Conservation (phyloP, 2,113 vertebrate species). For the Oreochromis spilurus region DNA sequence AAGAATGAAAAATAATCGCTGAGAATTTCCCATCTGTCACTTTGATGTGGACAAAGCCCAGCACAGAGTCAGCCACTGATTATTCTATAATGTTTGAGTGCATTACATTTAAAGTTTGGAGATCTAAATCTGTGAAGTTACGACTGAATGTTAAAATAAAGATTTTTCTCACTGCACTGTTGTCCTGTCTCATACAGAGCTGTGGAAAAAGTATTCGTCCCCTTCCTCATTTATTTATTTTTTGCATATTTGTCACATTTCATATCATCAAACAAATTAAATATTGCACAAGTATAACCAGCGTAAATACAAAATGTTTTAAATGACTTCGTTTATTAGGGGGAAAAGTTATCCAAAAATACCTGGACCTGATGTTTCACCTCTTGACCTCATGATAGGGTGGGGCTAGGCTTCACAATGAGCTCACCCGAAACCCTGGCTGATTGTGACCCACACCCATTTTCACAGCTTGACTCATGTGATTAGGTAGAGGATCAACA, state of each 20-base stretch:
- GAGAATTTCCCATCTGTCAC: neutral
- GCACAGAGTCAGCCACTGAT: neutral
- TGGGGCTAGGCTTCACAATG: neutral
- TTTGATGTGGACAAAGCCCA: neutral
- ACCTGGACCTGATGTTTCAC: neutral
- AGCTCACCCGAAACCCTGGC: neutral
- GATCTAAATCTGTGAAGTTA: neutral
- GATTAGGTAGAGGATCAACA: neutral
- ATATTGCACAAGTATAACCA: neutral
- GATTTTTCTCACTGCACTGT: neutral
- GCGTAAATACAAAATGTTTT: neutral
- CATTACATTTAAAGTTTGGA: neutral
- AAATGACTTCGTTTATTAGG: fast-evolving
- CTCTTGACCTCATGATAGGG: neutral
- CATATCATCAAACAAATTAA: neutral
- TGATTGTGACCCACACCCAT: neutral
- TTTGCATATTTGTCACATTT: neutral
- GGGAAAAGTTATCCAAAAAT: fast-evolving
- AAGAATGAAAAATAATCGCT: neutral
- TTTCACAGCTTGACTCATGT: neutral
- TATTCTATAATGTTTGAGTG: neutral
- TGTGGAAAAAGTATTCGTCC: no score
- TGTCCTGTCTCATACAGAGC: neutral
- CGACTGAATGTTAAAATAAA: neutral
- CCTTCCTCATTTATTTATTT: neutral